Evolutionary conservation across 1,140 invertebrate genomes (phyloP).

Genomic region (honey bee (Apis mellifera)): DNA sequence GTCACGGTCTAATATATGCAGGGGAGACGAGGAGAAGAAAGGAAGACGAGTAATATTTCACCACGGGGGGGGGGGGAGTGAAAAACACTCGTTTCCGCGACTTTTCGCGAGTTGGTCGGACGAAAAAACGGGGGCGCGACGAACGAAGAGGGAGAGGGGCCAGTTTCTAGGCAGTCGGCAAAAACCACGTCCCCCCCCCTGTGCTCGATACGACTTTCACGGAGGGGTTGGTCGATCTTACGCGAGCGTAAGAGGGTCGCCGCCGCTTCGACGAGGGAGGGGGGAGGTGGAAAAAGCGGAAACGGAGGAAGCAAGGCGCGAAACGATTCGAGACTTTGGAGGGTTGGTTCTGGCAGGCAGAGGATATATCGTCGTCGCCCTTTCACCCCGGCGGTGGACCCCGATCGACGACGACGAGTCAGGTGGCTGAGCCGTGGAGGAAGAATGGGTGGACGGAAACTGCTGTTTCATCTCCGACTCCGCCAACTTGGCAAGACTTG

Average conservation of each 20-base stretch:
- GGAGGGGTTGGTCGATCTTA: conserved; percentile 1
- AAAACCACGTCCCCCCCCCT: background rate
- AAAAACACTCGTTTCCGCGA: conserved; percentile 47
- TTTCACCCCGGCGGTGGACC: conserved; percentile 7
- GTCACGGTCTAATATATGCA: conserved; percentile 31
- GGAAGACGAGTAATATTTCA: conserved; percentile 38
- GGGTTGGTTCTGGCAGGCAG: conserved; percentile 56
- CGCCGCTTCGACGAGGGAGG: background rate
- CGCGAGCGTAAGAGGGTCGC: conserved; percentile 1
- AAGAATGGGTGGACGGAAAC: conserved; percentile 69
- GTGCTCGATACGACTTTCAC: conserved; percentile 44
- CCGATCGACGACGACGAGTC: conserved; percentile 25
- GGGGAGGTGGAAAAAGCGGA: background rate
- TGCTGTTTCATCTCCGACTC: conserved; percentile 73
- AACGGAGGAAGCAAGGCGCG: conserved; percentile 31
- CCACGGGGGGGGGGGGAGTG: background rate
- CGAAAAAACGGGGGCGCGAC: conserved; percentile 31
- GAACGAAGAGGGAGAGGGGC: background rate
- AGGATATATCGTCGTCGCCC: conserved; percentile 57
- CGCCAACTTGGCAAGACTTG: conserved; percentile 74
- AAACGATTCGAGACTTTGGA: background rate
- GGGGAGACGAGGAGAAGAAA: background rate
- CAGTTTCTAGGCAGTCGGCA: background rate
- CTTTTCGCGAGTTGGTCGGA: conserved; percentile 26
- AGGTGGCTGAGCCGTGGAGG: conserved; percentile 52